A percentile compares a stretch with the other conserved stretches of the same genome.
phyloP scores from a whole-genome alignment of 2,113 vertebrate species.

The Rousettus leschenaultii region DNA sequence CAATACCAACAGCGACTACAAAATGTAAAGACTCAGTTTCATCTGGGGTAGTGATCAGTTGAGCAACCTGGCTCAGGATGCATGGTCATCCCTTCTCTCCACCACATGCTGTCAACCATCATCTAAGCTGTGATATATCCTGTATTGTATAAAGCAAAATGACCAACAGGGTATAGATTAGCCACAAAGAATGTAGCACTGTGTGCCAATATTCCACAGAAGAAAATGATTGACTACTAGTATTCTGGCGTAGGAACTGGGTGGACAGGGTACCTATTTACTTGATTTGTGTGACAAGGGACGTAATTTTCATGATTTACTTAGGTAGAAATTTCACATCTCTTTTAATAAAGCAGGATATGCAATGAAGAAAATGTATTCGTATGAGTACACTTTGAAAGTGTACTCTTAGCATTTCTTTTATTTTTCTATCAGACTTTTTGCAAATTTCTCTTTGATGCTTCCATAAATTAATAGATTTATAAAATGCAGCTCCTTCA shows the following conservation, averaged over 20 bases:
- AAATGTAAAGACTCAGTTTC: background rate
- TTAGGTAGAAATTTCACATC: background rate
- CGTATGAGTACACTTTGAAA: slow-evolving; percentile 8
- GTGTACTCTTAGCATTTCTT: background rate
- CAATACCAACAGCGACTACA: background rate
- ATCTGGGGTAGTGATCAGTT: background rate
- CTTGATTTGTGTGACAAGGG: slow-evolving; percentile 50
- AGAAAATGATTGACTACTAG: background rate
- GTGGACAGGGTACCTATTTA: background rate
- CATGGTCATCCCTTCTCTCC: background rate
- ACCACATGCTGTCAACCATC: background rate
- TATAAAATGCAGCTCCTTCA: background rate
- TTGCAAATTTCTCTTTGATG: background rate
- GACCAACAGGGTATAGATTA: background rate
- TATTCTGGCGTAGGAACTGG: background rate
- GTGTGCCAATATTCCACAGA: background rate
- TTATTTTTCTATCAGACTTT: slow-evolving; percentile 33
- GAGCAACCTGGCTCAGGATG: background rate
- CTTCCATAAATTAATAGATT: background rate
- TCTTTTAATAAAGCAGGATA: slow-evolving; percentile 26
- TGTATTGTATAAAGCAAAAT: background rate
- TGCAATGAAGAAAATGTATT: slow-evolving; percentile 25
- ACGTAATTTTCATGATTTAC: slow-evolving; percentile 35
- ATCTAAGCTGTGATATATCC: background rate
- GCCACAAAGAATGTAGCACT: background rate